phyloP scores from a whole-genome alignment of 2,888 invertebrate genomes.

The Allolobophora icterica region DNA sequence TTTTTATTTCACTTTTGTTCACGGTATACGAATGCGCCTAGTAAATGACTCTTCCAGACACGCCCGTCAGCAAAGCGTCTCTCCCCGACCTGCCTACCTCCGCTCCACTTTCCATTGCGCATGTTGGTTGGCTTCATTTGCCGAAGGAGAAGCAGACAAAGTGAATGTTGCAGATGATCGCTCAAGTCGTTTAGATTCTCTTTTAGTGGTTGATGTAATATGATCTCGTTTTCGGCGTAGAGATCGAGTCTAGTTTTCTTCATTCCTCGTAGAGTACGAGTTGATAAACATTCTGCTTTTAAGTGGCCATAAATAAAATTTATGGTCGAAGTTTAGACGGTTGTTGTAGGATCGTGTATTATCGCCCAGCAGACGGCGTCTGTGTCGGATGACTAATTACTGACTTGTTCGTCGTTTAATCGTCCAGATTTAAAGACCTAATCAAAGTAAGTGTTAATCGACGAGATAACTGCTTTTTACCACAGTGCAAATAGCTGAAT shows the following conservation, averaged over 20 bases:
- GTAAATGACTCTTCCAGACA: neutral
- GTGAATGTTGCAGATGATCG: neutral
- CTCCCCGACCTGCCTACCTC: neutral
- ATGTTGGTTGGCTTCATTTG: neutral
- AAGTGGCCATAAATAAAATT: neutral
- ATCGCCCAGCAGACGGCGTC: conserved; percentile 6
- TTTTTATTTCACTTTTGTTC: too few species aligned
- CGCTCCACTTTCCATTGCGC: neutral
- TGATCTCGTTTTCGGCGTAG: neutral
- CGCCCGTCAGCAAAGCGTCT: neutral
- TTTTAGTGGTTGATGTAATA: neutral
- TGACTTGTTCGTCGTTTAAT: neutral
- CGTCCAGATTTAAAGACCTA: neutral
- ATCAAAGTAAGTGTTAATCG: neutral
- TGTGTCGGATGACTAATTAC: neutral
- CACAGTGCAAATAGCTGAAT: too few species aligned
- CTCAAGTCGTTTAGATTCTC: neutral
- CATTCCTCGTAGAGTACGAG: neutral
- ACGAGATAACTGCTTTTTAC: neutral
- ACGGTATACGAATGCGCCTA: neutral
- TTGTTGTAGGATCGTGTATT: neutral
- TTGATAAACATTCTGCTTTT: neutral
- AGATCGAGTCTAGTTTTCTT: neutral
- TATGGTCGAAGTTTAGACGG: neutral
- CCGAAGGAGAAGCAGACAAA: neutral